Evolutionary conservation across 2,113 vertebrate genomes (phyloP).

Genomic region (Laticauda laticaudata): DNA sequence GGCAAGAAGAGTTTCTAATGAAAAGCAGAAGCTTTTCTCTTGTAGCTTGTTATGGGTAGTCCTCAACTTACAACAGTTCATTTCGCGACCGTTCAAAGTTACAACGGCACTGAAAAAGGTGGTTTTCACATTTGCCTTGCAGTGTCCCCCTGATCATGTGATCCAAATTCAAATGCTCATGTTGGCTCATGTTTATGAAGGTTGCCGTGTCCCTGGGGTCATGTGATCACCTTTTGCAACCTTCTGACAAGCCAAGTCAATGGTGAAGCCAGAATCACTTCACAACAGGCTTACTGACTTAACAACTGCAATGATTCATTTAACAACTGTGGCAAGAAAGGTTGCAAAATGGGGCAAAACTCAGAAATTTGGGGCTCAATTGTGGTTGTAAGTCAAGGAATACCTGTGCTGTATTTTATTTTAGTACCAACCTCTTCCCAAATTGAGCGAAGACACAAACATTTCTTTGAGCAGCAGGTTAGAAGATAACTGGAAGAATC

Average conservation of each 20-base stretch:
- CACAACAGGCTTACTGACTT: background rate
- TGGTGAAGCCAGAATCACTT: background rate
- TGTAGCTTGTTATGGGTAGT: background rate
- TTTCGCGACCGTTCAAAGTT: background rate
- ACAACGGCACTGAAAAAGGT: background rate
- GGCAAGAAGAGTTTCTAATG: background rate
- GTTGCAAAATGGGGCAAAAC: background rate
- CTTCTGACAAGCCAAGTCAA: background rate
- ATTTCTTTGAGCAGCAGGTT: background rate
- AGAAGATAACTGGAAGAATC: background rate
- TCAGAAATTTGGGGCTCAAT: background rate
- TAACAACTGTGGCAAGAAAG: background rate
- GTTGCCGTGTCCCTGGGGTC: too few relatives aligned
- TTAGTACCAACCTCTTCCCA: background rate
- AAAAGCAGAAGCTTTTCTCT: background rate
- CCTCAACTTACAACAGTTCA: background rate
- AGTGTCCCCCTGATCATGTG: too few relatives aligned
- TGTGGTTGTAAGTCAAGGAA: background rate
- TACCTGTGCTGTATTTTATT: background rate
- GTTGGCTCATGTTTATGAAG: too few relatives aligned
- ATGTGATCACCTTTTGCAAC: rapidly evolving
- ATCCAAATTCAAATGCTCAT: too few relatives aligned
- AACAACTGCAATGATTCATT: background rate
- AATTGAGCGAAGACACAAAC: background rate
- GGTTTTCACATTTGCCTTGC: too few relatives aligned